Percentiles rank a stretch among this genome's conserved stretches.
Evolutionary conservation across 1,140 invertebrate species (phyloP).

Genomic region (Brachionus plicatilis): DNA sequence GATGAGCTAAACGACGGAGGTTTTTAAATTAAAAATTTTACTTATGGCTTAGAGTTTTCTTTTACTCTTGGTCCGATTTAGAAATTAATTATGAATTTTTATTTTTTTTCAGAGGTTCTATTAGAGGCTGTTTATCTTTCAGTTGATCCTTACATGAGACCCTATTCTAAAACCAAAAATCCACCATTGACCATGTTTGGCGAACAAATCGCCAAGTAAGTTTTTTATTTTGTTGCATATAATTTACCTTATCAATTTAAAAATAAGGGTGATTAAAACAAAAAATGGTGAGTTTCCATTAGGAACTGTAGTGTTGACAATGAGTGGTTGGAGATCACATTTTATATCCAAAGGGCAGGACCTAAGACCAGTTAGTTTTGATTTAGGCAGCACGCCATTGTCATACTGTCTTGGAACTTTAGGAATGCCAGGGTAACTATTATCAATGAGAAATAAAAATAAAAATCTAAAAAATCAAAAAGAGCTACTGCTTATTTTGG

Average conservation of each 20-base stretch:
- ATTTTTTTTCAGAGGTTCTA: constrained; percentile 59
- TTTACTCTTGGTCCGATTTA: no score
- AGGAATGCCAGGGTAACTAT: constrained; percentile 62
- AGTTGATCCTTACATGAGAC: constrained; percentile 68
- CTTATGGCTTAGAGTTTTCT: not conserved
- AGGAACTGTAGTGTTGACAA: constrained; percentile 60
- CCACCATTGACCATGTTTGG: constrained; percentile 42
- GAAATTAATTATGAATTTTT: not conserved
- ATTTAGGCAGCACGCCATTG: constrained; percentile 59
- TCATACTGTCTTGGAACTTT: constrained; percentile 62
- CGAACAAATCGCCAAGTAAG: constrained; percentile 32
- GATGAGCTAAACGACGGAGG: constrained; percentile 22
- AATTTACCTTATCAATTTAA: not conserved
- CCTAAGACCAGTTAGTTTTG: constrained; percentile 52
- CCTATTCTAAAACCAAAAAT: constrained; percentile 8
- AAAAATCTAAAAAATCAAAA: not conserved
- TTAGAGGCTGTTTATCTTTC: constrained; percentile 65
- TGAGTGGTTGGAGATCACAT: constrained; percentile 64
- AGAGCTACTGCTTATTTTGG: constrained; percentile 72
- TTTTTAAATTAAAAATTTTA: not conserved
- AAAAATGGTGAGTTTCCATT: constrained; percentile 62
- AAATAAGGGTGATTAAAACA: constrained; percentile 58
- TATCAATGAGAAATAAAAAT: constrained; percentile 42
- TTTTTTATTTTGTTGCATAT: not conserved
- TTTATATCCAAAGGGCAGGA: constrained; percentile 41